A percentile compares a stretch with the other conserved stretches of the same genome.
Conservation (phyloP, 2,113 vertebrate species). For the Melanerpes formicivorus region DNA sequence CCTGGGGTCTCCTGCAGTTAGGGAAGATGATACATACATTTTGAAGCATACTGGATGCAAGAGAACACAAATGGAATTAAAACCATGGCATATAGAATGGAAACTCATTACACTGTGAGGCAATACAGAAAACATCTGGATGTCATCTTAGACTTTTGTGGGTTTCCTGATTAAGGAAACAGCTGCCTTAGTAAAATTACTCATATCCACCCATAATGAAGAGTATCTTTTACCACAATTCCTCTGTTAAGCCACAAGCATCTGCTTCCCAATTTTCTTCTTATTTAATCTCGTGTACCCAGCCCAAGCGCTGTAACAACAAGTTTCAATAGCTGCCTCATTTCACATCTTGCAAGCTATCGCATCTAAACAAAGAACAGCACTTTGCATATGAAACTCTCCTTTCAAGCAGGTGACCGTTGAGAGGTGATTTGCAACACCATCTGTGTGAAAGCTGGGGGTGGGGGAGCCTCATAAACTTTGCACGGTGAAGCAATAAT, state of each 20-base stretch:
- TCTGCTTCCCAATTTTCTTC: slow-evolving; percentile 70
- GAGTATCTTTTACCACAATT: slow-evolving; percentile 63
- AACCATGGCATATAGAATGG: background rate
- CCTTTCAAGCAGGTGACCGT: slow-evolving; percentile 54
- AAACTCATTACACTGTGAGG: slow-evolving; percentile 8
- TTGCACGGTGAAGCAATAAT: slow-evolving; percentile 62
- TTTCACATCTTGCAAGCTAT: slow-evolving; percentile 52
- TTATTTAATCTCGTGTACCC: slow-evolving; percentile 64
- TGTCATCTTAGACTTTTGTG: background rate
- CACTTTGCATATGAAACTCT: slow-evolving; percentile 69
- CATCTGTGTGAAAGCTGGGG: slow-evolving; percentile 30
- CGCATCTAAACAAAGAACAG: slow-evolving; percentile 50
- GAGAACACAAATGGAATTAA: background rate
- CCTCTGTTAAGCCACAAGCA: slow-evolving; percentile 70
- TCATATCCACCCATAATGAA: slow-evolving; percentile 58
- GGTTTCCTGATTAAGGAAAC: slow-evolving; percentile 55
- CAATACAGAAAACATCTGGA: slow-evolving; percentile 48
- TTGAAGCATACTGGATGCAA: background rate
- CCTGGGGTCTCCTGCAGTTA: background rate
- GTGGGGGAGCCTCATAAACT: slow-evolving; percentile 53
- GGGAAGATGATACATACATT: background rate
- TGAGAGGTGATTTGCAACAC: slow-evolving; percentile 55
- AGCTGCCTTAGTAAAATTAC: slow-evolving; percentile 66
- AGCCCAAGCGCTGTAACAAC: slow-evolving; percentile 45
- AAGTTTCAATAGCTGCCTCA: slow-evolving; percentile 58